Evolutionary conservation across 2,888 invertebrate species (phyloP).

Genomic region (Drosophila niveifrons): DNA sequence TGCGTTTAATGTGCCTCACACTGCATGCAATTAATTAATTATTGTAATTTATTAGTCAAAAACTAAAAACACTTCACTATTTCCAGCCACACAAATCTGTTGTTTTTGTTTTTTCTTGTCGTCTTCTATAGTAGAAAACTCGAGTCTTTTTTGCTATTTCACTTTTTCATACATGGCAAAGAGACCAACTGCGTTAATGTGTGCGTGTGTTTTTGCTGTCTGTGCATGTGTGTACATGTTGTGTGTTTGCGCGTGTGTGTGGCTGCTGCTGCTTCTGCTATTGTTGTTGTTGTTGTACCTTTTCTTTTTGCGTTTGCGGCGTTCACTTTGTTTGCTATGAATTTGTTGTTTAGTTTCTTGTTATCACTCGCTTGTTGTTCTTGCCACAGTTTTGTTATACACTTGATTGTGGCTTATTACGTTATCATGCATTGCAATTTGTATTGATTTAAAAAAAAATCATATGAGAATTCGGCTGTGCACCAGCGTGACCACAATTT

Average conservation of each 20-base stretch:
- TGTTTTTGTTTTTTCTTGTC: conserved; percentile 10
- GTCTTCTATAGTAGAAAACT: conserved; percentile 24
- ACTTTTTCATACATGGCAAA: conserved; percentile 71
- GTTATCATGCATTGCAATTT: conserved; percentile 67
- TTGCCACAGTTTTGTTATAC: conserved; percentile 29
- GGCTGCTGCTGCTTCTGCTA: conserved; percentile 18
- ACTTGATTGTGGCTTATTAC: conserved; percentile 41
- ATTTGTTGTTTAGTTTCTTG: conserved; percentile 10
- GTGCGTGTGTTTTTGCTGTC: conserved; percentile 44
- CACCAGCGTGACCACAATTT: conserved; percentile 23
- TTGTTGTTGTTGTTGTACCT: conserved; percentile 64
- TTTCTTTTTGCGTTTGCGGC: conserved; percentile 53
- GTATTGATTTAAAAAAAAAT: conserved; percentile 62
- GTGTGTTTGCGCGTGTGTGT: conserved; percentile 26
- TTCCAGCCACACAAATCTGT: not conserved
- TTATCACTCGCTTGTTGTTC: conserved; percentile 36
- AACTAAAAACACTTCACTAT: not conserved
- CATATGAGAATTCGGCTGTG: conserved; percentile 48
- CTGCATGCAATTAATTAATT: conserved; percentile 20
- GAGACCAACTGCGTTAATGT: conserved; percentile 47
- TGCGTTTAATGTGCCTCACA: conserved; percentile 7
- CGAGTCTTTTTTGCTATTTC: conserved; percentile 57
- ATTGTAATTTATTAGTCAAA: not conserved
- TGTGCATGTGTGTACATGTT: conserved; percentile 22
- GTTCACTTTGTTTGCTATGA: conserved; percentile 39